Base-by-base conservation (phyloP, 2,888 invertebrate genomes). In the Nomada fucata region DNA sequence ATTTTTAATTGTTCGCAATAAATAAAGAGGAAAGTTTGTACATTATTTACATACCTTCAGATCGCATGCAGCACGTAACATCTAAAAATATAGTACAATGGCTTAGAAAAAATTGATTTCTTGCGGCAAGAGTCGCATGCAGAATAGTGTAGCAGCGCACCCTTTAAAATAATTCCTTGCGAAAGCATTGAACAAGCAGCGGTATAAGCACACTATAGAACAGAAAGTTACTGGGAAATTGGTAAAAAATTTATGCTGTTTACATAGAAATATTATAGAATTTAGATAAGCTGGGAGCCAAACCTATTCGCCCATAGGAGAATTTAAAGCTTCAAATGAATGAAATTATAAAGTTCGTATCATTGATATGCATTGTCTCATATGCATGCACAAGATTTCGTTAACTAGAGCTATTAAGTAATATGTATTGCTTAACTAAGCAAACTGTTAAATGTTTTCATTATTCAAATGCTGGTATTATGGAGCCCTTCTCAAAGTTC, bases 381-480 rank as follows among this genome's bases (percentile, higher is more conserved):
- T 67, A 53, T 1, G 18, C 2, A 52, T 13, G 36, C n/a, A 9
- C 36, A 20, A 57, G n/a, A 53, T 71, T 59, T 52, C 13, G 29
- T 68, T 29, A 47, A 55, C 11, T 11, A 23, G 23, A 47, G 57
- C 75, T 68, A 67, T 79, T 68, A 76, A 64, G 10, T 44, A 42
- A 69, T 69, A 36, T 36, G 36, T 36, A 64, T 72, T 68, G 76
- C 61, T 67, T 64, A 59, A 81, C 61, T 52, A 60, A 7, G 63
- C 60, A 63, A 44, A 72, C 68, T 60, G 73, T 57, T 83, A 83
- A 77, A 73, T 73, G 70, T 70, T 77, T 81, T 70, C 70, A 82
- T 83, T 82, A 81, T 83, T 81, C 77, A 83, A 77, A 77, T 82
- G 65, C 36, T 23, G 53, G 69, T 50, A 69, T 76, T 76, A 59